These are phyloP conservation scores for Myotis lucifugus DNA, from an alignment of 2,113 vertebrate species.

Conservation along the genomic window DNA sequence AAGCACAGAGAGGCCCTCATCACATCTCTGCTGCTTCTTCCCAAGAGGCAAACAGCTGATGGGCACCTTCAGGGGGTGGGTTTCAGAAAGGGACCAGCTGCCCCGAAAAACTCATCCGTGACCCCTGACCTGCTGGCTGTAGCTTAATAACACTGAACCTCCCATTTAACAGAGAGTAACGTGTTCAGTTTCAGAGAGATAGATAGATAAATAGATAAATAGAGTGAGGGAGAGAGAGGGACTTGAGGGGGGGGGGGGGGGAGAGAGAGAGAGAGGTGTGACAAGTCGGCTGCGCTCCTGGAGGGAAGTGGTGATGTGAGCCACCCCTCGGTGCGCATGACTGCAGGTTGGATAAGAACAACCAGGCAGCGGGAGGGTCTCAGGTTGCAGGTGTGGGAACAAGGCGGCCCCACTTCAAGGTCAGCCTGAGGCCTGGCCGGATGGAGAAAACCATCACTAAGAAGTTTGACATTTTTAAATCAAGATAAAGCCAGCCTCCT, in stretches of 20 bases:
- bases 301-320: rapidly evolving
- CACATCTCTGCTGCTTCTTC: not conserved
- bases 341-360: not conserved
- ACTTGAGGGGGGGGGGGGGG: no score
- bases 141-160: not conserved
- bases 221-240: not conserved
- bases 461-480: rapidly evolving
- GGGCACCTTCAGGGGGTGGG: rapidly evolving
- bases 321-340: rapidly evolving
- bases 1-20: rapidly evolving
- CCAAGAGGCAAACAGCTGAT: not conserved
- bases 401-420: no score
- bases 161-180: not conserved
- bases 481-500: not conserved
- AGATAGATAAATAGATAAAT: no score
- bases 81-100: not conserved
- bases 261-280: not conserved
- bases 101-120: not conserved
- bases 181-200: not conserved
- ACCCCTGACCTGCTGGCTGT: not conserved
- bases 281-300: not conserved
- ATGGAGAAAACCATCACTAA: rapidly evolving
- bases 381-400: not conserved
- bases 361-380: not conserved
- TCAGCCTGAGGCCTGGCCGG: not conserved